These are phyloP conservation scores for Tiaroga cobitis DNA, from an alignment of 2,797 vertebrate species.

Conservation along the genomic window DNA sequence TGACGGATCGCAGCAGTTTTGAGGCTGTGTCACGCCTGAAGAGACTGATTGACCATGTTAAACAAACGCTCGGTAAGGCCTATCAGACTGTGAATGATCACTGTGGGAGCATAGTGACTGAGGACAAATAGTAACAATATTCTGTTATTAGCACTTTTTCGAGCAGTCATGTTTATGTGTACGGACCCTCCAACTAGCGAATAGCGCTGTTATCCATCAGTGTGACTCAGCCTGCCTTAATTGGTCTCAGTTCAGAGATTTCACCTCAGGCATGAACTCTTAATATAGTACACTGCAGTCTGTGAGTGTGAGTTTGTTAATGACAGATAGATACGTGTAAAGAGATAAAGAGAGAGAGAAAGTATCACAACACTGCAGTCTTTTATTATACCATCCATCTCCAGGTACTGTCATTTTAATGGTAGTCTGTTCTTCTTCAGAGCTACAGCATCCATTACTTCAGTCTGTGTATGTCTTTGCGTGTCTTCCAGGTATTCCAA, in stretches of 20 bases:
- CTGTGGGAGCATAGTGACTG: not conserved
- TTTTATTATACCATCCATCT: conserved; percentile 52
- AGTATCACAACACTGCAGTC: conserved; percentile 38
- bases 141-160: not conserved
- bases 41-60: conserved; percentile 77
- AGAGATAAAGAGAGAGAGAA: conserved; percentile 17
- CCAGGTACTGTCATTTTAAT: conserved; percentile 65
- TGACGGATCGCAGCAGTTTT: conserved; percentile 77
- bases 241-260: conserved; percentile 28
- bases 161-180: conserved; percentile 25
- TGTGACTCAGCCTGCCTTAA: conserved; percentile 48
- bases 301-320: conserved; percentile 39
- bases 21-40: conserved; percentile 74
- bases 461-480: conserved; percentile 29
- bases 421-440: conserved; percentile 37
- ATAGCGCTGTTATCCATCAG: conserved; percentile 34
- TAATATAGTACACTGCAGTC: conserved; percentile 52
- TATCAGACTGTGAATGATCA: not conserved
- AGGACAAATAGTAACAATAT: not conserved
- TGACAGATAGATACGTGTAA: conserved; percentile 20
- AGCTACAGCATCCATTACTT: conserved; percentile 36
- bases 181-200: conserved; percentile 1
- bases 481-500: conserved; percentile 69
- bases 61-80: conserved; percentile 73
- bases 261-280: conserved; percentile 33